Percentiles rank a stretch among this genome's conserved stretches.
Evolutionary conservation across 2,888 invertebrate species (phyloP).

Genomic region (Calameuta filiformis): DNA sequence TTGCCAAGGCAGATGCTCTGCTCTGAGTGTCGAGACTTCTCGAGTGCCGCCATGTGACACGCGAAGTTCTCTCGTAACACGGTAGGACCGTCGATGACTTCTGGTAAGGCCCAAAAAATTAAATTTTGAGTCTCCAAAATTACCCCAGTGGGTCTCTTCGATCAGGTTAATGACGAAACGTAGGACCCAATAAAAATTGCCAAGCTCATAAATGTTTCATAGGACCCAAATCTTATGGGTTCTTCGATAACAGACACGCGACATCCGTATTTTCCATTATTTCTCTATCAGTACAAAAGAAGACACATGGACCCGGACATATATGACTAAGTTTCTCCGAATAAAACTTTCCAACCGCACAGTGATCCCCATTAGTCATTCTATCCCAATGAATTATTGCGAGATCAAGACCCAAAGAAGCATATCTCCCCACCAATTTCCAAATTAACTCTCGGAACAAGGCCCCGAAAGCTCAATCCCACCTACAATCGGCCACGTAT

Average conservation of each 20-base stretch:
- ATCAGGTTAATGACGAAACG: background rate
- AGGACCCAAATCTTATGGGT: background rate
- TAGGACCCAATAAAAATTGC: no score
- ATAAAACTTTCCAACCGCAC: background rate
- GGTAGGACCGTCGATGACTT: background rate
- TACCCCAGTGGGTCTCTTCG: background rate
- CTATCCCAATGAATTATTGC: background rate
- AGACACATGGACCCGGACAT: background rate
- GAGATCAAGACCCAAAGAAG: background rate
- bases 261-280: background rate
- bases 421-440: background rate
- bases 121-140: background rate
- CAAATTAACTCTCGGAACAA: background rate
- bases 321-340: background rate
- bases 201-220: background rate
- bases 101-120: background rate
- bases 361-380: background rate
- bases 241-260: background rate
- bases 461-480: background rate
- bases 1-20: conserved; percentile 28
- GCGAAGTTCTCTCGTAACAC: conserved; percentile 5
- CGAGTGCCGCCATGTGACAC: conserved; percentile 20
- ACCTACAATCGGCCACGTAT: background rate
- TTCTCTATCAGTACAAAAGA: background rate
- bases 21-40: conserved; percentile 5